Evolutionary conservation across 35 echinoderm and acorn worm genomes (phyloP).

Genomic region (Heliocidaris erythrogramma): DNA sequence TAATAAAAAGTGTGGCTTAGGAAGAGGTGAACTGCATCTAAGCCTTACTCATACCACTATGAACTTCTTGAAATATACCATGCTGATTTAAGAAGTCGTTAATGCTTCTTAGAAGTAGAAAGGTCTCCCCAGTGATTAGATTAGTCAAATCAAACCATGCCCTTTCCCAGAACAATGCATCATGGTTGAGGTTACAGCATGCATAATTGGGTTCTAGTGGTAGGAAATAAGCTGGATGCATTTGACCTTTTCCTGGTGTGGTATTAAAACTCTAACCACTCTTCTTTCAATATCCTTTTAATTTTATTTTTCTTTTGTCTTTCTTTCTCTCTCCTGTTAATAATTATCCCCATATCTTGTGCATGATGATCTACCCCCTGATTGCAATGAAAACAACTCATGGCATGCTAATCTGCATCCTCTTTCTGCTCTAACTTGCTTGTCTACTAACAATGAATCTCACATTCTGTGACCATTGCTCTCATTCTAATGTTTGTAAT

Average conservation of each 20-base stretch:
- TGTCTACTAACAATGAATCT: neutral
- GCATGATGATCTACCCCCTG: neutral
- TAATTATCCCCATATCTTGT: neutral
- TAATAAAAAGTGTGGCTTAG: neutral
- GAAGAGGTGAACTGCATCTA: neutral
- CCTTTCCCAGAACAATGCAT: neutral
- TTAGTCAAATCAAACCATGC: neutral
- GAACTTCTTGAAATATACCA: neutral
- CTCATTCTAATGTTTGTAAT: neutral
- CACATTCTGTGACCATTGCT: neutral
- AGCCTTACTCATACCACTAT: neutral
- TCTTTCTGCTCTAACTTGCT: neutral
- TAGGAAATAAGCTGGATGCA: neutral
- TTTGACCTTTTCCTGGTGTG: neutral
- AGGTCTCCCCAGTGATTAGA: neutral
- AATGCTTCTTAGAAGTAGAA: neutral
- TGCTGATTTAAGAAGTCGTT: neutral
- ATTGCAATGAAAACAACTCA: neutral
- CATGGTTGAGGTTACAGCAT: neutral
- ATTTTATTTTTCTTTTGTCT: neutral
- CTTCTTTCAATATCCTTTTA: neutral
- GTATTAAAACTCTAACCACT: neutral
- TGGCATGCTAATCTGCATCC: neutral
- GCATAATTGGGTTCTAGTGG: neutral
- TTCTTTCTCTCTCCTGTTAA: neutral